Conservation (phyloP, 1,140 invertebrate species). For the Arion vulgaris region DNA sequence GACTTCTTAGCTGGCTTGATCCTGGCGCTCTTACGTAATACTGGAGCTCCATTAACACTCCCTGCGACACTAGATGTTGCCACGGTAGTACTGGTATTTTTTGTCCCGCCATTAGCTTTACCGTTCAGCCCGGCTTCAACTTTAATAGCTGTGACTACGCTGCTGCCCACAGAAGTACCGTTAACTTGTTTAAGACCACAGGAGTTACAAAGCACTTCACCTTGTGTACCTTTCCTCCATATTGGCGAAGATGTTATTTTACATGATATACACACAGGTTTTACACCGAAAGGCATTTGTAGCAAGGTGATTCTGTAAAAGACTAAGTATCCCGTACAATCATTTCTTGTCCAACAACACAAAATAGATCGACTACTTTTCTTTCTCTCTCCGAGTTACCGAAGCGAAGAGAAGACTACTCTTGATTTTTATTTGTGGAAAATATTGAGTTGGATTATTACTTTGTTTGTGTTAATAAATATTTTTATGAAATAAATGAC, state of each 20-base stretch:
- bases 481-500: too few relatives aligned
- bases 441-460: neutral
- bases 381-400: neutral
- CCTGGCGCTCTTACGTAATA: conserved; percentile 69
- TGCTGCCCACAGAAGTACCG: neutral
- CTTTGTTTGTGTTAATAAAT: too few relatives aligned
- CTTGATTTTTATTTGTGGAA: neutral
- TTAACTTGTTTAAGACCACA: conserved; percentile 73
- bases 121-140: conserved; percentile 36
- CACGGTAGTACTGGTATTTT: conserved; percentile 44
- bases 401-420: neutral
- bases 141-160: conserved; percentile 35
- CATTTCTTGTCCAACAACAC: neutral
- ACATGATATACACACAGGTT: conserved; percentile 78
- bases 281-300: conserved; percentile 78
- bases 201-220: conserved; percentile 78
- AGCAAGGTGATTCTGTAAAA: neutral
- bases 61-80: conserved; percentile 32
- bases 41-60: conserved; percentile 44
- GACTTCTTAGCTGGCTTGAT: conserved; percentile 72
- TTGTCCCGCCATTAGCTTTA: conserved; percentile 31
- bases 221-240: conserved; percentile 78
- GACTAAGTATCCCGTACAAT: neutral
- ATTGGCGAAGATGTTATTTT: conserved; percentile 76
- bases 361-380: neutral